Evolutionary conservation across 2,888 invertebrate species (phyloP).

Genomic region (Cosmia pyralina): DNA sequence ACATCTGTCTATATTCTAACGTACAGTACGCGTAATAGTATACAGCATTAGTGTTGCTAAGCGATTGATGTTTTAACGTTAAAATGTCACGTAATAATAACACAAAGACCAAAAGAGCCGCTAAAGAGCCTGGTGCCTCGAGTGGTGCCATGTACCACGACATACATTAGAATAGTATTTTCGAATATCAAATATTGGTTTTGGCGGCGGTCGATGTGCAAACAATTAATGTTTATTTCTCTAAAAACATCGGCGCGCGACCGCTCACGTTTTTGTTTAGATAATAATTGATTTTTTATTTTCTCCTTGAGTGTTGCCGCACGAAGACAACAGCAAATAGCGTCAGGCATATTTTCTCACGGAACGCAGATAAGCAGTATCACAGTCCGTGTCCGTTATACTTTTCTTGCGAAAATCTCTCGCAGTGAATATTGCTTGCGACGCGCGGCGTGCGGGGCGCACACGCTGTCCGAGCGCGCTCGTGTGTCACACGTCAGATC

Average conservation of each 20-base stretch:
- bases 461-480: conserved; percentile 68
- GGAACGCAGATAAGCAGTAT: conserved; percentile 67
- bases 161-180: conserved; percentile 90
- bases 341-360: conserved; percentile 81
- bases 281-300: conserved; percentile 89
- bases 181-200: conserved; percentile 89
- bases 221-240: conserved; percentile 89
- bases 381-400: conserved; percentile 67
- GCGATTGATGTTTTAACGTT: conserved; percentile 55
- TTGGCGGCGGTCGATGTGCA: conserved; percentile 88
- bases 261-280: conserved; percentile 87
- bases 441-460: conserved; percentile 47
- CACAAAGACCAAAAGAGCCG: conserved; percentile 85
- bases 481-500: conserved; percentile 87
- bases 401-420: conserved; percentile 75
- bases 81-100: conserved; percentile 75
- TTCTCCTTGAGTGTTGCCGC: conserved; percentile 83
- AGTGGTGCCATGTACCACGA: conserved; percentile 81
- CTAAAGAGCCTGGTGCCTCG: conserved; percentile 84
- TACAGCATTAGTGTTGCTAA: conserved; percentile 42
- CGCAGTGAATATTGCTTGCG: conserved; percentile 58
- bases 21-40: conserved; percentile 1
- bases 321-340: conserved; percentile 81
- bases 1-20: conserved; percentile 1
- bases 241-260: conserved; percentile 88